A percentile compares a stretch with the other conserved stretches of the same genome.
phyloP scores from a whole-genome alignment of 1,140 invertebrate genomes.

The Atta texana region DNA sequence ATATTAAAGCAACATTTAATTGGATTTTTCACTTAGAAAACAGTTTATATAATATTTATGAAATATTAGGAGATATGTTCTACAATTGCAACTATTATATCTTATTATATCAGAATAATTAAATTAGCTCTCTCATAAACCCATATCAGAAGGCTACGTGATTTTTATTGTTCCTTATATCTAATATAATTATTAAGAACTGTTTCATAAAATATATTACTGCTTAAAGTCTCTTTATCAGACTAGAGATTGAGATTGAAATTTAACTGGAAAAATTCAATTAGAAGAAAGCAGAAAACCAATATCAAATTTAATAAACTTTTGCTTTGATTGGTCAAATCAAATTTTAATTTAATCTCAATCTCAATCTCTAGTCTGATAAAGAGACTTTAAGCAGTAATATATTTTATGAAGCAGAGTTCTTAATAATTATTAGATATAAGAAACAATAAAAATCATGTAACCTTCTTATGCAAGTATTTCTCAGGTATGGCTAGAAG shows the following conservation, averaged over 20 bases:
- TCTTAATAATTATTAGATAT: background rate
- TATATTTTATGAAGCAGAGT: background rate
- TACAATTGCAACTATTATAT: background rate
- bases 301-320: too few species aligned
- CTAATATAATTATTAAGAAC: background rate
- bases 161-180: background rate
- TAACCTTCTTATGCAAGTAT: conserved; percentile 11
- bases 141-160: background rate
- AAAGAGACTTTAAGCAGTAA: background rate
- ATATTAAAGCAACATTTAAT: background rate
- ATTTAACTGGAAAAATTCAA: too few species aligned
- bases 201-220: background rate
- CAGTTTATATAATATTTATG: background rate
- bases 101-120: background rate
- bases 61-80: background rate
- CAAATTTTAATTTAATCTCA: too few species aligned
- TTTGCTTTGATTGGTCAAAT: too few species aligned
- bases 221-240: background rate
- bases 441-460: conserved; percentile 6
- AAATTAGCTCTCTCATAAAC: background rate
- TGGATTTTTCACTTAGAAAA: background rate
- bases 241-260: too few species aligned
- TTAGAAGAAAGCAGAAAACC: too few species aligned
- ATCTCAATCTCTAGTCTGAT: too few species aligned
- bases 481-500: background rate